These are phyloP conservation scores for Sepiola atlantica DNA, from an alignment of 2,888 invertebrate genomes.

Conservation along the genomic window DNA sequence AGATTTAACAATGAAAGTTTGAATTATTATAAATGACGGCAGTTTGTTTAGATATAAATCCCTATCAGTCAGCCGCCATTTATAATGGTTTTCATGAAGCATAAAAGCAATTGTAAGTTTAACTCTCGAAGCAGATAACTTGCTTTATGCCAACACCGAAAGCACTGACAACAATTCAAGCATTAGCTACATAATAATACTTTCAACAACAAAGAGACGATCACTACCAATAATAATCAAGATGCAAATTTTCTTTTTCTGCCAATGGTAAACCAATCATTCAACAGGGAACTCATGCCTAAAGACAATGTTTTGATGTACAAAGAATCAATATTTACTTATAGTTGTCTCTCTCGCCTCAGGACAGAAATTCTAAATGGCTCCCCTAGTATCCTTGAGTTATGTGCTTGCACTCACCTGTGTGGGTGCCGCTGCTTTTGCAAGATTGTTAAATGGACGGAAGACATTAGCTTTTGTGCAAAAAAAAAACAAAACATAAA, in stretches of 20 bases:
- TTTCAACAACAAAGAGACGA: too few species aligned
- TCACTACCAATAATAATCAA: background rate
- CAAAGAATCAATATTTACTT: background rate
- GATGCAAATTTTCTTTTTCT: background rate
- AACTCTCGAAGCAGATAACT: background rate
- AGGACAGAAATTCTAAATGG: background rate
- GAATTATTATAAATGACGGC: background rate
- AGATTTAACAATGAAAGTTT: background rate
- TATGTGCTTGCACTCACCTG: background rate
- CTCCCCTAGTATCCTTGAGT: background rate
- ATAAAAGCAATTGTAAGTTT: background rate
- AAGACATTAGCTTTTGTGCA: background rate
- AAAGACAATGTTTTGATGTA: background rate
- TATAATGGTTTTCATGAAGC: background rate
- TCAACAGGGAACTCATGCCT: background rate
- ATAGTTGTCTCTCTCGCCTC: background rate
- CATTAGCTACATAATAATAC: background rate
- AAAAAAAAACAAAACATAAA: background rate
- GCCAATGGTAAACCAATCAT: background rate
- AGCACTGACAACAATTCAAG: background rate
- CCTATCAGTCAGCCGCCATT: background rate
- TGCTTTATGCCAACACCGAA: background rate
- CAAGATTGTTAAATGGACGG: slow-evolving; percentile 32
- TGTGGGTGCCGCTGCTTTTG: background rate
- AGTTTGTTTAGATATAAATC: background rate